Evolutionary conservation across 2,797 vertebrate species (phyloP).

Genomic region (Helarctos malayanus): DNA sequence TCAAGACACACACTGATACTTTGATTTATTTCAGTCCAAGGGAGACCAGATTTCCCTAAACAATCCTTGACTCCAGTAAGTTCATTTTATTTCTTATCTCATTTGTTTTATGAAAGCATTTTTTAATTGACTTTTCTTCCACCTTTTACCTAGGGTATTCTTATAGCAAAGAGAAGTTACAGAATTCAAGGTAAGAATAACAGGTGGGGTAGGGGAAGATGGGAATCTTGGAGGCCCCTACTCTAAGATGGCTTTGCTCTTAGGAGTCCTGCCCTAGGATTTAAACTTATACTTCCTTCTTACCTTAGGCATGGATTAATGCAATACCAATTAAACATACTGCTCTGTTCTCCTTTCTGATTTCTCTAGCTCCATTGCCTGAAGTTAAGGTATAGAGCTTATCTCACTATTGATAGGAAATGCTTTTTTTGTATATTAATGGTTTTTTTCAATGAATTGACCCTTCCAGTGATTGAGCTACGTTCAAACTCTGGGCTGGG

Average conservation of each 20-base stretch:
- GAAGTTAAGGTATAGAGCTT: not conserved
- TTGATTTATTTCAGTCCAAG: conserved; percentile 8
- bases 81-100: conserved; percentile 28
- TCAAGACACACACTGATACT: not conserved
- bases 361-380: not conserved
- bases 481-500: not conserved
- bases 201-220: not conserved
- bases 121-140: not conserved
- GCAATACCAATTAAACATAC: not conserved
- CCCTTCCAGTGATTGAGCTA: not conserved
- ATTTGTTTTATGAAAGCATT: conserved; percentile 19
- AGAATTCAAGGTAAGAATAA: conserved; percentile 77
- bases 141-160: conserved; percentile 67
- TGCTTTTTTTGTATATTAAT: not conserved
- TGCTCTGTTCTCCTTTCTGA: not conserved
- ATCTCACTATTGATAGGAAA: not conserved
- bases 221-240: not conserved
- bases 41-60: not conserved
- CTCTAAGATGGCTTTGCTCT: not conserved
- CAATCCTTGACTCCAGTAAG: not conserved
- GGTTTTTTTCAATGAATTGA: not conserved
- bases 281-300: not conserved
- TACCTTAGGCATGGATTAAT: not conserved
- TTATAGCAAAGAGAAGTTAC: conserved; percentile 61
- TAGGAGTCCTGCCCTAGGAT: not conserved